Evolutionary conservation across 2,888 invertebrate genomes (phyloP).

Genomic region (Noctua janthe): DNA sequence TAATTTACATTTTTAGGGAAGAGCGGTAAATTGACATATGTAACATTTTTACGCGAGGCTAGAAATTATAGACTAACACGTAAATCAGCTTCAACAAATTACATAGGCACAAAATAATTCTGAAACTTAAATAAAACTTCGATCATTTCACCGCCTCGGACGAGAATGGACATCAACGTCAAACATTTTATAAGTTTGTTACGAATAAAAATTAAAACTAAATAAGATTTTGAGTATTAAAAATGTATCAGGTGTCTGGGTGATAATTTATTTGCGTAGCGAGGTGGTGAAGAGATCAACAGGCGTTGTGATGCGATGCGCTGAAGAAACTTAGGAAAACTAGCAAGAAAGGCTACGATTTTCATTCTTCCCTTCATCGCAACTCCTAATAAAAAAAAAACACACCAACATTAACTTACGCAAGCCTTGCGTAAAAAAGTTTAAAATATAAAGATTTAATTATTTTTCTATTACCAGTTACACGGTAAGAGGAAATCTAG

Average conservation of each 20-base stretch:
- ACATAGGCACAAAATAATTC: conserved; percentile 12
- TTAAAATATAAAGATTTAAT: conserved; percentile 29
- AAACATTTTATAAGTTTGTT: conserved; percentile 22
- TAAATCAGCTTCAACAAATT: conserved; percentile 19
- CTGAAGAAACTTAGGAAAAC: conserved; percentile 18
- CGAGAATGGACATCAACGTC: conserved; percentile 24
- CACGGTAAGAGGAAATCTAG: conserved; percentile 44
- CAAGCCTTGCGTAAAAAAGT: conserved; percentile 45
- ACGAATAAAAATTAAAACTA: conserved; percentile 43
- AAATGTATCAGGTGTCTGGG: conserved; percentile 56
- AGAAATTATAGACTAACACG: conserved; percentile 20
- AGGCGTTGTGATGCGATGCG: conserved; percentile 2
- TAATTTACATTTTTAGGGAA: conserved; percentile 37
- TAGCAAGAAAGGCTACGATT: neutral
- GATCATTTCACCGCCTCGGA: conserved; percentile 44
- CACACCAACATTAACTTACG: conserved; percentile 15
- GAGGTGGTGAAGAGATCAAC: conserved; percentile 32
- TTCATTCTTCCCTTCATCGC: conserved; percentile 16
- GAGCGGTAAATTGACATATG: conserved; percentile 47
- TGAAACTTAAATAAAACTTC: conserved; percentile 6
- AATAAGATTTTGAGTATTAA: conserved; percentile 56
- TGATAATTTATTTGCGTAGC: conserved; percentile 41
- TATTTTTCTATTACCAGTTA: conserved; percentile 25
- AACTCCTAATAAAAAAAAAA: conserved; percentile 15
- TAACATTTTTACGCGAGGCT: conserved; percentile 44